These are phyloP conservation scores for Notodonta ziczac DNA, from an alignment of 2,888 invertebrate species.

Conservation along the genomic window DNA sequence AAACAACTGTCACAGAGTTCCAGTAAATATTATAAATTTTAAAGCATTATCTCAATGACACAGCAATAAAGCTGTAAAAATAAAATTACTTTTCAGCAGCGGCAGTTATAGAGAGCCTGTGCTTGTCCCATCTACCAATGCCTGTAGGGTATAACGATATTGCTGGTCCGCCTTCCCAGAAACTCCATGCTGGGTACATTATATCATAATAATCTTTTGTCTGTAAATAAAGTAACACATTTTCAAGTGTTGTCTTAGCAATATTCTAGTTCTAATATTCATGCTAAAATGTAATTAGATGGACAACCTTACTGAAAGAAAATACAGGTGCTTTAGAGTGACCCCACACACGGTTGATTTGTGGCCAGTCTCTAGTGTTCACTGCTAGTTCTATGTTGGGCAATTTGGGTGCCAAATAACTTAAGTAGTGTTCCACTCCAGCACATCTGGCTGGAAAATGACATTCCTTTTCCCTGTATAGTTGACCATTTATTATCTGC, in stretches of 20 bases:
- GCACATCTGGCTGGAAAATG: slow-evolving; percentile 96
- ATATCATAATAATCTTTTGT: slow-evolving; percentile 93
- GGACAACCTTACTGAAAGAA: slow-evolving; percentile 95
- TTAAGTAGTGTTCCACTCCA: slow-evolving; percentile 95
- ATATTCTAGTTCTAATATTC: background rate
- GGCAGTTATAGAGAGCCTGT: slow-evolving; percentile 88
- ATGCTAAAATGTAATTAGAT: background rate
- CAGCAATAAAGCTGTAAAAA: no score
- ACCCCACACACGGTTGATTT: slow-evolving; percentile 87
- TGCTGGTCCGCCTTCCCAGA: slow-evolving; percentile 99
- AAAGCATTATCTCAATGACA: background rate
- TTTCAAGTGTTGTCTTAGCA: background rate
- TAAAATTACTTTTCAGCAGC: slow-evolving; percentile 81
- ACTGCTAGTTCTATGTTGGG: slow-evolving; percentile 94
- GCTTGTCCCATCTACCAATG: slow-evolving; percentile 96
- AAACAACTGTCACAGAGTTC: background rate
- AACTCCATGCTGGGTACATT: slow-evolving; percentile 98
- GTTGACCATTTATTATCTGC: slow-evolving; percentile 91
- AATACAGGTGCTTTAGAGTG: slow-evolving; percentile 91
- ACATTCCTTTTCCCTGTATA: slow-evolving; percentile 93
- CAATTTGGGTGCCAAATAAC: slow-evolving; percentile 87
- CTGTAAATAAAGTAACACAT: slow-evolving; percentile 53
- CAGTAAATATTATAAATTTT: background rate
- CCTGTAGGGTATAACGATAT: slow-evolving; percentile 97
- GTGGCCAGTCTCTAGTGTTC: slow-evolving; percentile 97